These are phyloP conservation scores for Polydrusus pterygomalis DNA, from an alignment of 2,888 invertebrate species.

Conservation along the genomic window DNA sequence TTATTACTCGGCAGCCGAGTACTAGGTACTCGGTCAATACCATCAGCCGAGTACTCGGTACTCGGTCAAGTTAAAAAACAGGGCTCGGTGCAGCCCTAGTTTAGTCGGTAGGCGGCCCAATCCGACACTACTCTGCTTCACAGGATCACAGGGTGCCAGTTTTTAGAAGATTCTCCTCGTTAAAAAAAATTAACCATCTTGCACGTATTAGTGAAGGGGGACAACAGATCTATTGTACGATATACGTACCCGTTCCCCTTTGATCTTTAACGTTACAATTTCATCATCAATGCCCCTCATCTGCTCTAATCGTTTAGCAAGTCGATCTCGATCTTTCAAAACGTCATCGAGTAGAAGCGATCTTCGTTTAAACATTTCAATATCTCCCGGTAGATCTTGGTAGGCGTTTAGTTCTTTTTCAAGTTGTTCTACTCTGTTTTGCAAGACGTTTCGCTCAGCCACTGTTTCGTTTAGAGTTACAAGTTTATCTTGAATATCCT, in stretches of 20 bases:
- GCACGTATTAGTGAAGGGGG: too few species aligned
- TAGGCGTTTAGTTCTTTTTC: constrained; percentile 64
- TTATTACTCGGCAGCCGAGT: too few species aligned
- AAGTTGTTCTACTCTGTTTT: constrained; percentile 61
- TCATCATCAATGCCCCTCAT: constrained; percentile 62
- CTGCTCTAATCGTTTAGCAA: constrained; percentile 63
- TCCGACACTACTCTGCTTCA: too few species aligned
- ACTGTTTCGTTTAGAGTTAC: constrained; percentile 56
- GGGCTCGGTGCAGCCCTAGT: too few species aligned
- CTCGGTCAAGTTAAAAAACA: too few species aligned
- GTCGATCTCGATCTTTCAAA: constrained; percentile 60
- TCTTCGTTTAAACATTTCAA: constrained; percentile 63
- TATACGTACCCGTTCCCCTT: constrained; percentile 51
- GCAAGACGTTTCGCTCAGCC: constrained; percentile 64
- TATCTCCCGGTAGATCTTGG: constrained; percentile 63
- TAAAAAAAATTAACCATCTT: too few species aligned
- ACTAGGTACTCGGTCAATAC: too few species aligned
- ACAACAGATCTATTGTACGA: too few species aligned
- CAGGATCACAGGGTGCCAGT: too few species aligned
- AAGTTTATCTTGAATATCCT: constrained; percentile 57
- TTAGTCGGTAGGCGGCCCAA: too few species aligned
- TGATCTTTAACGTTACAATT: constrained; percentile 57
- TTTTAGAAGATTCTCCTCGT: too few species aligned
- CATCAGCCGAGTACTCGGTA: too few species aligned
- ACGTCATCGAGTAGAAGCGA: constrained; percentile 65